Percentiles rank a stretch among this genome's conserved stretches.
Conservation (phyloP, 2,888 invertebrate species). For the Drosophila putrida region DNA sequence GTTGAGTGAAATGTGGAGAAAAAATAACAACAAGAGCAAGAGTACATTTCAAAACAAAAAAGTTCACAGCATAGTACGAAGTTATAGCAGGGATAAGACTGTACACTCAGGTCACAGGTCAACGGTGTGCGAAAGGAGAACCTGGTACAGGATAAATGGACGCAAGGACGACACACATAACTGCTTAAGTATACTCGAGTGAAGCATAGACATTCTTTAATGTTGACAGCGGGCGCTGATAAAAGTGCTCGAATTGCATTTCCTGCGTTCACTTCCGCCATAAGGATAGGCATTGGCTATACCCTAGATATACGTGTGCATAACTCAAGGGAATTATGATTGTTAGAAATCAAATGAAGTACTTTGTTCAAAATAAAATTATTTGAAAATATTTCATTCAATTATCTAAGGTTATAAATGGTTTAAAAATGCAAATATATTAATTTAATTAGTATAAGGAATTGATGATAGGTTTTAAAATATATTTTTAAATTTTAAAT, state of each 20-base stretch:
- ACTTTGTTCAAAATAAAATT: too few species aligned
- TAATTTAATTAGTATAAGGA: too few species aligned
- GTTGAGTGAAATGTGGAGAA: constrained; percentile 1
- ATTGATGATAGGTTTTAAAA: too few species aligned
- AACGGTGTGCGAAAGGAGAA: neutral
- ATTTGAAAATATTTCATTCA: too few species aligned
- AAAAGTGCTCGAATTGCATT: constrained; percentile 76
- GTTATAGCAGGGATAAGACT: constrained; percentile 52
- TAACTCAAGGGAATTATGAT: neutral
- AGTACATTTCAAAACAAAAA: constrained; percentile 42
- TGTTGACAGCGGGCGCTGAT: constrained; percentile 66
- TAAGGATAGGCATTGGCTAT: constrained; percentile 25
- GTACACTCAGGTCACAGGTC: constrained; percentile 18
- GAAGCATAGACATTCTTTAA: constrained; percentile 60
- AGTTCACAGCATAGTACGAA: constrained; percentile 48
- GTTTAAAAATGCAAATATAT: too few species aligned
- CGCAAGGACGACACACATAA: constrained; percentile 40
- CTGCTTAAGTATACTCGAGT: constrained; percentile 62
- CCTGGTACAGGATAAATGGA: constrained; percentile 7
- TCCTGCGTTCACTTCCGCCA: constrained; percentile 61
- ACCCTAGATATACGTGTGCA: constrained; percentile 27
- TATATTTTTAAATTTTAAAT: too few species aligned
- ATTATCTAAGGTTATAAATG: too few species aligned
- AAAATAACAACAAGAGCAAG: constrained; percentile 27
- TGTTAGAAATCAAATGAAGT: neutral